Base-by-base conservation (phyloP, 1,140 invertebrate species). In the Melipona quadrifasciata region DNA sequence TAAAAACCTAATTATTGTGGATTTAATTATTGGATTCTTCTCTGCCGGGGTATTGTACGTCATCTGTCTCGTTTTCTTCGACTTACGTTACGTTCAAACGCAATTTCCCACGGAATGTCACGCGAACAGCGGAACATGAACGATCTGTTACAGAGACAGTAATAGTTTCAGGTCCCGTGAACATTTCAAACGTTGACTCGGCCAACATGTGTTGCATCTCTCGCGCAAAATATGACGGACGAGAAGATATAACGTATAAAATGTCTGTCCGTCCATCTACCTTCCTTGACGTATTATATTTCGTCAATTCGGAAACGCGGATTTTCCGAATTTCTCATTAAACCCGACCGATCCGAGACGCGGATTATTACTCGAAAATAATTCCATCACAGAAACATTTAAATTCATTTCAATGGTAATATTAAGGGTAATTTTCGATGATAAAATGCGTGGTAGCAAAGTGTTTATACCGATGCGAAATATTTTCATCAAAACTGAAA, bases 161-260 rank as follows among this genome's bases (percentile, higher is more conserved):
- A 65, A 78, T 78, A 78, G 76, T 65, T 78, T 65, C 75, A 77
- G 58, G 34, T 65, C 57, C 27, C 75, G 58, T 16, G 75, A 77
- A 77, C 75, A 51, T 77, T 77, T 77, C 76, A 65, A 78, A 65
- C 39, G 61, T 51, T 57, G 19, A 75, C 73, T 75, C 21, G 53
- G 19, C 19, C 47, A 65, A 78, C 58, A 65, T 19, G 61, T 39
- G 53, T 75, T 64, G 24, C 73, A 31, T 58, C 64, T 84, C 55
- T 78, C 57, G 67, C 47, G 21, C 1, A 64, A 65, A 82, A 65
- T 53, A 55, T 78, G 47, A 77, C 51, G 16, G 47, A 65, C 19
- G 67, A 70, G 73, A 51, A 10, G 16, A 31, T 75, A 10, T 31
- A 51, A 19, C 75, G 16, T 31, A 51, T 19, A n/a, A 47, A 77